Evolutionary conservation across 1,140 invertebrate species (phyloP).

Genomic region (Orchesella cincta): DNA sequence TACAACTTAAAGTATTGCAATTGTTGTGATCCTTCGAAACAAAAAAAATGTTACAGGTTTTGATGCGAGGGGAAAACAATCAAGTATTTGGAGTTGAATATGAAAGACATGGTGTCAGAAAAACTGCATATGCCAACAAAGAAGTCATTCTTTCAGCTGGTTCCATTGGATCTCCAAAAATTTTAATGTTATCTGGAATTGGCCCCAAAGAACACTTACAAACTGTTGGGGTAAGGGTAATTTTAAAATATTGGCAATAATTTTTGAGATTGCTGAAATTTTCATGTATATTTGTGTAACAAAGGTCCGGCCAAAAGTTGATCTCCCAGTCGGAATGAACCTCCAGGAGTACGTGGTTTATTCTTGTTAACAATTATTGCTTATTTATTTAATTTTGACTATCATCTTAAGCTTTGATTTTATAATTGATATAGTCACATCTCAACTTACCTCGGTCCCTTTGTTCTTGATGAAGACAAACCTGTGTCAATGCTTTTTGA

Average conservation of each 20-base stretch:
- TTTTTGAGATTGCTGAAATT: not conserved
- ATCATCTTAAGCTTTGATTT: too few relatives aligned
- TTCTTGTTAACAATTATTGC: not conserved
- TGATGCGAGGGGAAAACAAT: constrained; percentile 32
- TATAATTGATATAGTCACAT: too few relatives aligned
- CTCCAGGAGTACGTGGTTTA: constrained; percentile 18
- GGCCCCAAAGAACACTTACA: constrained; percentile 55
- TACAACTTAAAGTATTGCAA: too few relatives aligned
- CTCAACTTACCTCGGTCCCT: constrained; percentile 31
- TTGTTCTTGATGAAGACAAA: constrained; percentile 32
- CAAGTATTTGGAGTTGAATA: constrained; percentile 52
- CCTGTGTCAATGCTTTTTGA: constrained; percentile 23
- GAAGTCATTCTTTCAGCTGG: constrained; percentile 53
- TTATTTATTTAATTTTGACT: not conserved
- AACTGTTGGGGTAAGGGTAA: constrained; percentile 34
- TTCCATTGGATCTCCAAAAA: constrained; percentile 51
- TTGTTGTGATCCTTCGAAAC: not conserved
- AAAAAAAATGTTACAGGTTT: constrained; percentile 3
- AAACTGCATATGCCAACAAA: constrained; percentile 49
- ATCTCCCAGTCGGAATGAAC: constrained; percentile 24
- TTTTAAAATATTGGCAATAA: not conserved
- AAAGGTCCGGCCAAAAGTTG: not conserved
- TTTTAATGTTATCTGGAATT: constrained; percentile 58
- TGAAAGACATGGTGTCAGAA: constrained; percentile 48
- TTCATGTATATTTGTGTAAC: not conserved